Conservation (phyloP, 2,888 invertebrate genomes). For the Automeris io region DNA sequence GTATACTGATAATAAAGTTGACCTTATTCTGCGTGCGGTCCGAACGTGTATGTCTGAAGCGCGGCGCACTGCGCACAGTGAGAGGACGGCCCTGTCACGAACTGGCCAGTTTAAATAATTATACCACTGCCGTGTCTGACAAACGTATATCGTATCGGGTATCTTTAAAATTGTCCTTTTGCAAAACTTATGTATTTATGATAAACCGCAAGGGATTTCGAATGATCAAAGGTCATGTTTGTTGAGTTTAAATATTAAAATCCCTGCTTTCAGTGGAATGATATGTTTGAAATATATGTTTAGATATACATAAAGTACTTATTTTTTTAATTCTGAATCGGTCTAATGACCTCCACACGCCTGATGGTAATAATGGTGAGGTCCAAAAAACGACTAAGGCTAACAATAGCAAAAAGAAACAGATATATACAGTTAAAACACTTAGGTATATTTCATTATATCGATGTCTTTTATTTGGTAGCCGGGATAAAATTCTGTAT, state of each 20-base stretch:
- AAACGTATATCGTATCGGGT: conserved; percentile 1
- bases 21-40: conserved; percentile 6
- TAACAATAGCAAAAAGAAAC: no score
- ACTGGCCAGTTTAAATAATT: conserved; percentile 18
- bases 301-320: no score
- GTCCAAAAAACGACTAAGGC: no score
- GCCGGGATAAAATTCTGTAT: no score
- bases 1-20: conserved; percentile 1
- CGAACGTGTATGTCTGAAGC: conserved; percentile 15
- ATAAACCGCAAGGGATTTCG: not conserved
- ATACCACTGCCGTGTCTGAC: conserved; percentile 9
- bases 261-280: not conserved
- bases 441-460: no score
- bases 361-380: no score
- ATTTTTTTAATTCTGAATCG: no score
- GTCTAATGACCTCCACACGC: no score
- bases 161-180: conserved; percentile 1
- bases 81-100: conserved; percentile 52
- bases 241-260: not conserved
- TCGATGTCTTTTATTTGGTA: no score
- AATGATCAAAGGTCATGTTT: not conserved
- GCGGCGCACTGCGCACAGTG: conserved; percentile 18
- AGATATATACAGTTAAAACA: no score
- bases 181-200: not conserved
- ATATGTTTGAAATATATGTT: not conserved